Evolutionary conservation across 1,140 invertebrate species (phyloP), one percentile per base, ranked within the genome.

Genomic region (Ceratina japonica): DNA sequence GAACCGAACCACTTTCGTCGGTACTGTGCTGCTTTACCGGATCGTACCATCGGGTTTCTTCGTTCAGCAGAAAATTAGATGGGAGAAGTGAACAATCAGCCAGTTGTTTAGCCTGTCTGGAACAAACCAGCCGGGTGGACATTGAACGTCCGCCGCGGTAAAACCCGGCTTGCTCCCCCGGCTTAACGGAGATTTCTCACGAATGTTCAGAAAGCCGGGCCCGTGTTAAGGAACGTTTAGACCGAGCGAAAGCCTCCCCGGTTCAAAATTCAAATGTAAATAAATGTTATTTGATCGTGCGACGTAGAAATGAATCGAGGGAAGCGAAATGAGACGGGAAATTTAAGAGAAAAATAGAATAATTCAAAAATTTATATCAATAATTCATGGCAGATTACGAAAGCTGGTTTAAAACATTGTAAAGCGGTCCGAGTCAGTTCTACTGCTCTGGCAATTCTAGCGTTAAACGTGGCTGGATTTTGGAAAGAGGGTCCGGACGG

Each of bases 171-270:
- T 44, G 82, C 59, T 61, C 31, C 54, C n/a, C 54, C n/a, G 69
- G 76, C 76, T 86, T 86, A 80, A 73, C 80, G 69, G 84, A 85
- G 84, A 86, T 83, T 83, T 86, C 54, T 72, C 56, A 54, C 61
- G 54, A 86, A 70, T 65, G 59, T 86, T 74, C 64, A 54, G 80
- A 44, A 86, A 83, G 56, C 52, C 69, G 24, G 51, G 27, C 51
- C 52, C 37, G 37, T 44, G 5, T 44, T 44, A 44, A 44, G 37
- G 37, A 44, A 44, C 37, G 37, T 44, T 44, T 44, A 7, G 37
- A 44, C 37, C 2, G 37, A 44, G 37, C 37, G 0, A 44, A 44
- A 44, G 37, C 37, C 10, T 44, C 37, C 37, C 37, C 37, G 2
- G 10, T 44, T 44, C 37, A 44, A 44, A 44, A 44, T 44, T 44